phyloP scores from a whole-genome alignment of 1,140 invertebrate genomes.

The Sesamia nonagrioides region DNA sequence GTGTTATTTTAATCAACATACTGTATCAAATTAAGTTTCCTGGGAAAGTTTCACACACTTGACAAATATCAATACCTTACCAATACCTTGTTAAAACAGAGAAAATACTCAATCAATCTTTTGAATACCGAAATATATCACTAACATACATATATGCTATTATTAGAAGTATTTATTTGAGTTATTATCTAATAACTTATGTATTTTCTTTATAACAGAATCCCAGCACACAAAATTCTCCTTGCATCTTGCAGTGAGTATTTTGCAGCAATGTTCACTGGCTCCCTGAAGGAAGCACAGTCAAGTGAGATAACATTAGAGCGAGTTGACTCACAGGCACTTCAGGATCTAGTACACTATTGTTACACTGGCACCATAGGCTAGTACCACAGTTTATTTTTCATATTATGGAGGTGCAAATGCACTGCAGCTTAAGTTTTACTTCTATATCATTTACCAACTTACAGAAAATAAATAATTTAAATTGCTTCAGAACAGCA shows the following conservation, averaged over 20 bases:
- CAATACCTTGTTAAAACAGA: too few relatives aligned
- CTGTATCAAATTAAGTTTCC: too few relatives aligned
- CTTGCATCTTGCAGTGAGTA: constrained; percentile 97
- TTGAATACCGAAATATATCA: too few relatives aligned
- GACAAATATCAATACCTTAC: too few relatives aligned
- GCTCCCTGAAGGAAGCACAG: constrained; percentile 94
- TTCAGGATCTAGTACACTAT: constrained; percentile 94
- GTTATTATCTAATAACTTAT: background rate
- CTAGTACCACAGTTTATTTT: constrained; percentile 50
- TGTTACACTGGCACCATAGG: constrained; percentile 94
- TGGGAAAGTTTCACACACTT: too few relatives aligned
- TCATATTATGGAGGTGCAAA: constrained; percentile 12
- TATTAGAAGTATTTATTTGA: background rate
- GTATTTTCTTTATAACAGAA: constrained; percentile 71
- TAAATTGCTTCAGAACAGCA: background rate
- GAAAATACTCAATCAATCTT: too few relatives aligned
- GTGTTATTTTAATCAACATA: too few relatives aligned
- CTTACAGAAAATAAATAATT: too few relatives aligned
- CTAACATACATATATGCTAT: background rate
- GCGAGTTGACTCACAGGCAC: constrained; percentile 94
- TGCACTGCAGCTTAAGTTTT: constrained; percentile 4
- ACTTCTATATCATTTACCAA: background rate
- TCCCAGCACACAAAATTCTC: constrained; percentile 91
- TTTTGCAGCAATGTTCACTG: constrained; percentile 98
- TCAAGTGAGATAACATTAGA: constrained; percentile 94